These are phyloP conservation scores for Solenopsis fugax DNA, from an alignment of 1,140 invertebrate genomes.

Conservation along the genomic window DNA sequence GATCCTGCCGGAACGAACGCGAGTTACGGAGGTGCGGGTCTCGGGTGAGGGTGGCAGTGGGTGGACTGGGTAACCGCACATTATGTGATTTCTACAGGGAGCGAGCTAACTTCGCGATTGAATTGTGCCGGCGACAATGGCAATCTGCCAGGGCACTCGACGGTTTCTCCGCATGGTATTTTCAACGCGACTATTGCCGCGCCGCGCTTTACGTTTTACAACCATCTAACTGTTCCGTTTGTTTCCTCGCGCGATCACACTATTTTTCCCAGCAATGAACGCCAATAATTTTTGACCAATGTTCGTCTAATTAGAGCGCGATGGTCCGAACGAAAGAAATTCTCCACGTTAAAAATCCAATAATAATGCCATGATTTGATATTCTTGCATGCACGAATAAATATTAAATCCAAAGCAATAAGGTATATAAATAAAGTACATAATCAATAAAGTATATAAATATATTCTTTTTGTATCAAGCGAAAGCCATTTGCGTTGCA, in stretches of 20 bases:
- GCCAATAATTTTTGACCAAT: not conserved
- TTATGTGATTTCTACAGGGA: constrained; percentile 87
- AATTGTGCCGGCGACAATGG: constrained; percentile 86
- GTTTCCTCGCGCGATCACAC: not conserved
- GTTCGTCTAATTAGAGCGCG: not conserved
- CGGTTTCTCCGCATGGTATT: constrained; percentile 75
- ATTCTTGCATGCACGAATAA: not conserved
- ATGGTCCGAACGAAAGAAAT: not conserved
- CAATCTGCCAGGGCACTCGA: constrained; percentile 82
- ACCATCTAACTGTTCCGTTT: constrained; percentile 23
- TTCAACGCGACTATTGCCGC: constrained; percentile 70
- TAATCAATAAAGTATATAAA: too few relatives aligned
- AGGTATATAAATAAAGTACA: too few relatives aligned
- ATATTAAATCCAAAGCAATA: not conserved
- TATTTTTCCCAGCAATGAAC: not conserved
- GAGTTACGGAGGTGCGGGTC: constrained; percentile 13
- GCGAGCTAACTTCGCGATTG: constrained; percentile 85
- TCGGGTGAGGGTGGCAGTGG: constrained; percentile 39
- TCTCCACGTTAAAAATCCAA: not conserved
- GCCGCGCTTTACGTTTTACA: constrained; percentile 36
- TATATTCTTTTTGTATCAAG: not conserved
- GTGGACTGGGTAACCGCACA: constrained; percentile 83
- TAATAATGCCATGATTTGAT: not conserved
- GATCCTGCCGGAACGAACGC: constrained; percentile 21
- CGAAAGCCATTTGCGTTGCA: not conserved